These are phyloP conservation scores for Aphrocallistes beatrix DNA, from an alignment of 37 sponge, comb jelly and placozoan species.

Conservation along the genomic window DNA sequence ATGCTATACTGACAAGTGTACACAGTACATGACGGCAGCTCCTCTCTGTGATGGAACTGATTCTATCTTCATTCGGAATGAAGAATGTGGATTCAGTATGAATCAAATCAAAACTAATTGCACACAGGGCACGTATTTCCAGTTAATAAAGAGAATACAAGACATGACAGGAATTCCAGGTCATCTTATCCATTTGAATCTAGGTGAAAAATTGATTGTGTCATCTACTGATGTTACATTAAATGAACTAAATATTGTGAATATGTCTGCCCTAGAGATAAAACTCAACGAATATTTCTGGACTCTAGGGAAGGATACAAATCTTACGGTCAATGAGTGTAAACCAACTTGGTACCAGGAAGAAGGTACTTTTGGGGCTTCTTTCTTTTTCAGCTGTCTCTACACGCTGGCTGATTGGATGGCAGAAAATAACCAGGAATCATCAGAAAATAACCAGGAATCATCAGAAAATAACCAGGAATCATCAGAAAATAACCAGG, in stretches of 20 bases:
- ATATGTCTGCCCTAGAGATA: background rate
- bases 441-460: too few species aligned
- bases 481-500: too few species aligned
- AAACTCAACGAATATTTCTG: background rate
- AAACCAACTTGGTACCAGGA: background rate
- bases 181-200: background rate
- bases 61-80: background rate
- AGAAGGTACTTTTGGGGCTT: background rate
- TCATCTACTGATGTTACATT: background rate
- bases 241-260: background rate
- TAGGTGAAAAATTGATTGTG: background rate
- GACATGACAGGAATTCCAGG: background rate
- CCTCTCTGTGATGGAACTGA: background rate
- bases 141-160: background rate
- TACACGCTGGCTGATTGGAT: background rate
- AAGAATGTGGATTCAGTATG: background rate
- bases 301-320: background rate
- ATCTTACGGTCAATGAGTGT: background rate
- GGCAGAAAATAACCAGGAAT: background rate
- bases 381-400: background rate
- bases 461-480: too few species aligned
- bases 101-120: background rate
- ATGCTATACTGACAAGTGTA: background rate
- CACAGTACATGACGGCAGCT: background rate
- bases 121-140: background rate